Evolutionary conservation across 2,888 invertebrate genomes (phyloP).

Genomic region (Dynastes maya): DNA sequence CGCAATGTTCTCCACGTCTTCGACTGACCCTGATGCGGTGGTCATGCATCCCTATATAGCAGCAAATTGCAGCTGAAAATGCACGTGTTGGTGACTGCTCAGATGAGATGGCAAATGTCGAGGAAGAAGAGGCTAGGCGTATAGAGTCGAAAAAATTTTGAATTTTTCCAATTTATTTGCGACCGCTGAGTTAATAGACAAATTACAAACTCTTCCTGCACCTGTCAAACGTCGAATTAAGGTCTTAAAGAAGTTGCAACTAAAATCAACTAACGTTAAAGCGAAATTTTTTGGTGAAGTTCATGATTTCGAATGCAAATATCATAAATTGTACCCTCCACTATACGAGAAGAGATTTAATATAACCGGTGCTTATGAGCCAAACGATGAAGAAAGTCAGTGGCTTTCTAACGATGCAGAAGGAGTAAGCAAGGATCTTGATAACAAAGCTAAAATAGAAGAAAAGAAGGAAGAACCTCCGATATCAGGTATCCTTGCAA

Average conservation of each 20-base stretch:
- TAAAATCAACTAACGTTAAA: conserved; percentile 80
- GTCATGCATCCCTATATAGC: no score
- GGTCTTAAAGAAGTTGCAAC: conserved; percentile 89
- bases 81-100: conserved; percentile 79
- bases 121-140: conserved; percentile 68
- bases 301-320: conserved; percentile 93
- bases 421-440: conserved; percentile 75
- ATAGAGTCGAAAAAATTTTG: conserved; percentile 66
- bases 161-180: conserved; percentile 77
- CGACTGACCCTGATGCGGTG: no score
- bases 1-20: no score
- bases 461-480: conserved; percentile 68
- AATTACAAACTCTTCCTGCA: conserved; percentile 74
- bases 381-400: conserved; percentile 89
- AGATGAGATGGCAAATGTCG: conserved; percentile 77
- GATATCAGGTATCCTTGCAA: conserved; percentile 66
- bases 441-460: conserved; percentile 79
- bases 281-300: conserved; percentile 95
- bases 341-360: conserved; percentile 82
- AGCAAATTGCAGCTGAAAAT: conserved; percentile 76
- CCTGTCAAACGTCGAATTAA: conserved; percentile 87
- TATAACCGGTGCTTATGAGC: conserved; percentile 86
- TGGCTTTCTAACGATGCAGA: conserved; percentile 85
- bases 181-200: conserved; percentile 63
- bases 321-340: conserved; percentile 84